These are phyloP conservation scores for Aegotheles bennettii DNA, from an alignment of 2,113 vertebrate species.

Conservation along the genomic window DNA sequence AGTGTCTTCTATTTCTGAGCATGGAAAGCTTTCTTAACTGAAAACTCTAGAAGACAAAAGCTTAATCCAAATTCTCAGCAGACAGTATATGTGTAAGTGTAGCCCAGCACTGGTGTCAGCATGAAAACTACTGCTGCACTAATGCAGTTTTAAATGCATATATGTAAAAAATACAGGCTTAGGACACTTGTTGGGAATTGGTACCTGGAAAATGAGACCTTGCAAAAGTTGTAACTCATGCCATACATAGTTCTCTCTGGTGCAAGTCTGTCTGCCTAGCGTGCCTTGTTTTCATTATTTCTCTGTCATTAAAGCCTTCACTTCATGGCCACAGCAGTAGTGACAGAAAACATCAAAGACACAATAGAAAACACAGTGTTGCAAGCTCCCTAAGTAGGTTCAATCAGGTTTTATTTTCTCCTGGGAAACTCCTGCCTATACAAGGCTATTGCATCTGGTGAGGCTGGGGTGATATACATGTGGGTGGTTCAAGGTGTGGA, in stretches of 20 bases:
- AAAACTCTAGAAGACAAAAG: neutral
- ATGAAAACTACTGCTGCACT: neutral
- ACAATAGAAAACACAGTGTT: neutral
- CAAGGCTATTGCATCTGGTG: neutral
- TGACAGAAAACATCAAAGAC: neutral
- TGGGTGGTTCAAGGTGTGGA: conserved; percentile 63
- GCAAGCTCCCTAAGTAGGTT: neutral
- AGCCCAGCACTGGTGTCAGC: neutral
- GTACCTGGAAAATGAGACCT: neutral
- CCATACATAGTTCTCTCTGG: neutral
- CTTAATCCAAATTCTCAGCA: neutral
- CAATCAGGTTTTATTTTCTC: neutral
- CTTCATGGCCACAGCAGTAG: neutral
- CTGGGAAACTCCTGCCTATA: conserved; percentile 4
- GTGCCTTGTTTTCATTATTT: neutral
- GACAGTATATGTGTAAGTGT: neutral
- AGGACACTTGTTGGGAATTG: neutral
- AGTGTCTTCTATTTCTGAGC: neutral
- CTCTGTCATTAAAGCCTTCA: neutral
- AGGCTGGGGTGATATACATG: conserved; percentile 6
- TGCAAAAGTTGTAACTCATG: neutral
- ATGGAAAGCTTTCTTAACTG: neutral
- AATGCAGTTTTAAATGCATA: neutral
- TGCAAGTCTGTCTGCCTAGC: neutral
- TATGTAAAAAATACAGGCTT: neutral